Evolutionary conservation across 2,797 vertebrate genomes (phyloP), one percentile per base, ranked within the genome.

Genomic region (Falco naumanni): DNA sequence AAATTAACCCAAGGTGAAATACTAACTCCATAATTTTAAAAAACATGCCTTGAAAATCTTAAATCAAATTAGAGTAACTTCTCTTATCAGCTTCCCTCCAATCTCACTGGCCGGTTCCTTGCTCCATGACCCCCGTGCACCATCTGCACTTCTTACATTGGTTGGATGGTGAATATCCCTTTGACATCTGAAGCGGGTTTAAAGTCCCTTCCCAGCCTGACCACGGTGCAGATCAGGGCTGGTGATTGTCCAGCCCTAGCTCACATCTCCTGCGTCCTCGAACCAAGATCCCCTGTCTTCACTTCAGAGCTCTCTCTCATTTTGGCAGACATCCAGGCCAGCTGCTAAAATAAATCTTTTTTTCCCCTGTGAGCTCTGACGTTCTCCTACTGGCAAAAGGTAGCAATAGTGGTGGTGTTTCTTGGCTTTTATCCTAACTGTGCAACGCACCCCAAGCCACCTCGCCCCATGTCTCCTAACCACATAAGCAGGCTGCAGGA

Each of bases 371-470:
- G 10, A 89, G 75, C 75, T 83, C 81, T 71, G 48, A 74, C 0
- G 16, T 94, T 90, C 94, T 90, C 85, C 93, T 92, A 47, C 90
- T 66, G 78, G 57, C 4, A 6, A 95, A 93, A 93, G 86, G 93
- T 71, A 80, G 78, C 84, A 92, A 11, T 1, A 74, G 75, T 6
- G 53, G 54, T 78, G 60, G 78, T 89, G 82, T 94, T 94, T 71
- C 92, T 92, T 96, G 94, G 94, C 92, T 93, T 89, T 84, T 70
- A 76, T 85, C 78, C 94, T 87, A 90, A 84, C 92, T 43, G 56
- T 77, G 75, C 93, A 63, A 95, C 57, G 61, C 86, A 93, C 71
- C 68, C 64, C 2, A 0, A 79, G 86, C 86, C 90, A 95, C 75
- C 74, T 92, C 24, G 1, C 87, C 75, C 50, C 92, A 57, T 0